Base-by-base conservation (phyloP, 1,140 invertebrate species). In the Spodoptera frugiperda region DNA sequence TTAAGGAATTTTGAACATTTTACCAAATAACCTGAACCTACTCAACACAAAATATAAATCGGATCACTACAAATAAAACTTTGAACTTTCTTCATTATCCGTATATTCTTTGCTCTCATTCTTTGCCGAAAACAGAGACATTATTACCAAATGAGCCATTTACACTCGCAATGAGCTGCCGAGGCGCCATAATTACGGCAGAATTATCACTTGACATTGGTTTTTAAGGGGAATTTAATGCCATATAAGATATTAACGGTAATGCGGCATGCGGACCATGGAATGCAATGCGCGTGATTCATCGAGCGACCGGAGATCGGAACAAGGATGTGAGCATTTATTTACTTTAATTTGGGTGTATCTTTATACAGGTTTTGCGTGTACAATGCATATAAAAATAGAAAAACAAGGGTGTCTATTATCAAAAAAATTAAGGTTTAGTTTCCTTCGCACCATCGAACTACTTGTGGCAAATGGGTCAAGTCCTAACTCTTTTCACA, bases 251-350 rank as follows among this genome's bases (percentile, higher is more conserved):
- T 88, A 84, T 87, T 89, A 88, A 91, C 88, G 85, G 76, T 81
- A 87, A 84, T 84, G 74, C 75, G 78, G 80, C 75, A 80, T 82
- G 73, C 74, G 68, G 73, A 48, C 79, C 77, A 76, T 76, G 79
- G 88, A 89, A 89, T 83, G 82, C 80, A 86, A 86, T 87, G 83
- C 79, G 78, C 82, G 78, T 92, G 88, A 92, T 86, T 92, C 89
- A 92, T 81, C 82, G 59, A 48, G 65, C 15, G 77, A 81, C 79
- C 72, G 73, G 71, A 79, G 78, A 82, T 83, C 68, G 78, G 75
- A 81, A 81, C 79, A 81, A 78, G 77, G 85, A 81, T 78, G 75
- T 54, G 83, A 25, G 1, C 2, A 25, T 25, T 25, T 25, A 25
- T 25, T 25, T 25, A 25, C 0, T 25, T 25, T 25, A 25, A 25